Conservation (phyloP, 2,888 invertebrate species). For the Slavum lentiscoides region DNA sequence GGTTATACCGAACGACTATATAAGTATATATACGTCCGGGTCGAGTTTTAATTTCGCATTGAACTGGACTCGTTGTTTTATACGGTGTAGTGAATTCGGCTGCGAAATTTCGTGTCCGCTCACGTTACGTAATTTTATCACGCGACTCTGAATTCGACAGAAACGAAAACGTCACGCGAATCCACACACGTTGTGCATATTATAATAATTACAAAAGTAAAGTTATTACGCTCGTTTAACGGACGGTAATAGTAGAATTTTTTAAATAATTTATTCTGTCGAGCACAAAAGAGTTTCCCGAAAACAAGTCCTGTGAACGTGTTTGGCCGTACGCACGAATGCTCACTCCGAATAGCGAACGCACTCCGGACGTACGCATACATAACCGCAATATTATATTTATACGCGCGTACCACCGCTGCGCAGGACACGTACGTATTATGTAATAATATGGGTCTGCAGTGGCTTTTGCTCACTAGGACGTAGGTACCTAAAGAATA, state of each 20-base stretch:
- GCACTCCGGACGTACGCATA: background rate
- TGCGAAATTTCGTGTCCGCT: too few species aligned
- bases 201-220: too few species aligned
- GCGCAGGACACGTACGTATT: constrained; percentile 11
- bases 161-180: background rate
- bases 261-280: too few species aligned
- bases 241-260: background rate
- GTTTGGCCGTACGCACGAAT: background rate
- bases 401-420: background rate
- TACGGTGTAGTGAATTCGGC: too few species aligned
- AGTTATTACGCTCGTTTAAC: background rate
- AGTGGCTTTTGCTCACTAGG: constrained; percentile 12
- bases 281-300: background rate
- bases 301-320: constrained; percentile 36
- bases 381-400: constrained; percentile 38
- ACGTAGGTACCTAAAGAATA: constrained; percentile 12
- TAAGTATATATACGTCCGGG: too few species aligned
- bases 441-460: too few species aligned
- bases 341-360: too few species aligned
- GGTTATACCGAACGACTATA: too few species aligned
- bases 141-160: background rate
- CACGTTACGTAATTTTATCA: too few species aligned
- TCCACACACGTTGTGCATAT: too few species aligned
- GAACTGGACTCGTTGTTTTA: too few species aligned
- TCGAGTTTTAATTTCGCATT: too few species aligned